Conservation (phyloP, 2,797 vertebrate species). For the Podarcis siculus region DNA sequence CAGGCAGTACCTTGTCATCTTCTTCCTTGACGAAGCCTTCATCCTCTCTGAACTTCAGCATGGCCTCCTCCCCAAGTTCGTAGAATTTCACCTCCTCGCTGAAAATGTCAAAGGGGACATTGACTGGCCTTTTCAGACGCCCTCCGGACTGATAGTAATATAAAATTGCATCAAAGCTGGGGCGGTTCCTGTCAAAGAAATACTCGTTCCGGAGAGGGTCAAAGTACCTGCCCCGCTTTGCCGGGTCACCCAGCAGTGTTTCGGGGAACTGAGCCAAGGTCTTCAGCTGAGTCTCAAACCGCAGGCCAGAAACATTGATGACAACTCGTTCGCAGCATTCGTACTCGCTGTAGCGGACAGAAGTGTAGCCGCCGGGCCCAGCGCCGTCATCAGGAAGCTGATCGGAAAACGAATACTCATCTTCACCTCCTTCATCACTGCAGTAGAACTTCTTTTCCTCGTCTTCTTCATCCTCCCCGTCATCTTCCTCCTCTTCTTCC, state of each 20-base stretch:
- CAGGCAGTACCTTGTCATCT: conserved; percentile 91
- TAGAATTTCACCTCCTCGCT: conserved; percentile 98
- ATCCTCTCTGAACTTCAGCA: conserved; percentile 96
- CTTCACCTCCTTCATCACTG: conserved; percentile 87
- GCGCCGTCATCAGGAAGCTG: conserved; percentile 80
- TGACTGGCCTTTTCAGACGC: conserved; percentile 93
- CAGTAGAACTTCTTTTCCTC: conserved; percentile 81
- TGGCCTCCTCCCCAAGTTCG: conserved; percentile 94
- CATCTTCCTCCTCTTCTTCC: conserved; percentile 75
- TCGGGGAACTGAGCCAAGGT: conserved; percentile 96
- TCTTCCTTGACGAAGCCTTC: conserved; percentile 98
- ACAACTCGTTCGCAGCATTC: conserved; percentile 96
- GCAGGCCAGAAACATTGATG: conserved; percentile 96
- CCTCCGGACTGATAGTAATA: conserved; percentile 98
- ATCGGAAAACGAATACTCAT: conserved; percentile 87
- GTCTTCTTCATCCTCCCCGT: conserved; percentile 37
- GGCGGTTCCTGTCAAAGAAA: conserved; percentile 96
- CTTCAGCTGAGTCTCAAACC: conserved; percentile 96
- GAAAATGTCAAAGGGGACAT: conserved; percentile 97
- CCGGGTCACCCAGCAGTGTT: conserved; percentile 93
- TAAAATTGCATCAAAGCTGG: conserved; percentile 97
- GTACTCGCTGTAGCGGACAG: conserved; percentile 88
- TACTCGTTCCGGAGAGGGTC: conserved; percentile 98
- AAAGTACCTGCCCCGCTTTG: conserved; percentile 94
- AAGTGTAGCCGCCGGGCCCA: conserved; percentile 82